phyloP scores from a whole-genome alignment of 2,797 vertebrate species.

The Notoglanidium macrostoma region DNA sequence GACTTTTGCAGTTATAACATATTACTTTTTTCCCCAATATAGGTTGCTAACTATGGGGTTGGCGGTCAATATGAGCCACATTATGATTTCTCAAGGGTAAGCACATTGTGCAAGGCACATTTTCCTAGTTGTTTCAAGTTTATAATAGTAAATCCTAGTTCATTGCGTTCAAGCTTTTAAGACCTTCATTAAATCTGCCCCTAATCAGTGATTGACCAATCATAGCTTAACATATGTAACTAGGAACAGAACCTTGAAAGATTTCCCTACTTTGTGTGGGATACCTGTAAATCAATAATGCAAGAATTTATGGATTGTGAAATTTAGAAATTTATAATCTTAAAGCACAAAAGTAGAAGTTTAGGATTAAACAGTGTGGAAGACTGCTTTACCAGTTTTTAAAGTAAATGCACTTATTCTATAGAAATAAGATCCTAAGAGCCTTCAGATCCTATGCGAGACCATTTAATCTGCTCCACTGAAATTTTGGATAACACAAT shows the following conservation, averaged over 20 bases:
- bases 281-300: background rate
- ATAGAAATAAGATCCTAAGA: background rate
- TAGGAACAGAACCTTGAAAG: background rate
- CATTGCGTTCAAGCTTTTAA: background rate
- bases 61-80: constrained; percentile 98
- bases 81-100: constrained; percentile 98
- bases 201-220: background rate
- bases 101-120: constrained; percentile 50
- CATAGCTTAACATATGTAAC: background rate
- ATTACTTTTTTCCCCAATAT: background rate
- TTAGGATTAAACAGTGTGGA: background rate
- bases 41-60: constrained; percentile 98
- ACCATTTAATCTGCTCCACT: background rate
- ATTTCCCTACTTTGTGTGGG: background rate
- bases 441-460: background rate
- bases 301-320: background rate
- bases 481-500: background rate
- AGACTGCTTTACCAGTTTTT: background rate
- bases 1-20: background rate
- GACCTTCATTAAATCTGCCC: background rate
- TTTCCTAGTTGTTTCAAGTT: background rate
- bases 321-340: background rate
- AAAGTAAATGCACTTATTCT: background rate
- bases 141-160: background rate
- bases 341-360: background rate